Base-by-base conservation (phyloP, 1,140 invertebrate genomes). In the Papilio helenus region DNA sequence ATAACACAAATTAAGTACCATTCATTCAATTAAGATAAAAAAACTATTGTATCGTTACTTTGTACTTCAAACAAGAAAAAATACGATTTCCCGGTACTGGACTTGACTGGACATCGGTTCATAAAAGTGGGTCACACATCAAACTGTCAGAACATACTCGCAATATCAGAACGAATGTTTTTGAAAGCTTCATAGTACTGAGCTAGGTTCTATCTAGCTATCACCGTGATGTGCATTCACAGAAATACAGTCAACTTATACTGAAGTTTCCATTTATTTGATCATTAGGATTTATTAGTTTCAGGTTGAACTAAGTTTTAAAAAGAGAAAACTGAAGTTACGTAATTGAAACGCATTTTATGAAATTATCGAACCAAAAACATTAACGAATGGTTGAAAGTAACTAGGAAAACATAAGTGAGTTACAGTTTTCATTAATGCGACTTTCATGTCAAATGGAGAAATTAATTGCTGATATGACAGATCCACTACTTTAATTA, bases 101-200 rank as follows among this genome's bases (percentile, higher is more conserved):
- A 73, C 23, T 14, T 46, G 46, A 73, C 72, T 73, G 44, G 46
- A 44, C 42, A 49, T 51, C 46, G n/a, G 42, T 23, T 73, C 20
- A 20, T 46, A 73, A 73, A 73, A 74, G 44, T 74, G 44, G 44
- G 72, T 74, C 72, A 49, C 72, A 51, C 46, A 49, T 74, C 72
- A 74, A 74, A 74, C 72, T 68, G 72, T 49, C 72, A 20, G 44
- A 49, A 73, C n/a, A 29, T 72, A 20, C 71, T 46, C 42, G 44
- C 16, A 49, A 74, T 74, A 68, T 74, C 72, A n/a, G 20, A 46
- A 23, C 61, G 26, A 68, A 16, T 61, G 58, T 61, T 61, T 61
- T 61, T 23, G 58, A 61, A 61, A 61, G 58, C 58, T 61, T 39
- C 34, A 0, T 61, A 23, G 20, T 61, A 61, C 58, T 23, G 58